Conservation (phyloP, 2,888 invertebrate species). For the Ormyrus thymus region DNA sequence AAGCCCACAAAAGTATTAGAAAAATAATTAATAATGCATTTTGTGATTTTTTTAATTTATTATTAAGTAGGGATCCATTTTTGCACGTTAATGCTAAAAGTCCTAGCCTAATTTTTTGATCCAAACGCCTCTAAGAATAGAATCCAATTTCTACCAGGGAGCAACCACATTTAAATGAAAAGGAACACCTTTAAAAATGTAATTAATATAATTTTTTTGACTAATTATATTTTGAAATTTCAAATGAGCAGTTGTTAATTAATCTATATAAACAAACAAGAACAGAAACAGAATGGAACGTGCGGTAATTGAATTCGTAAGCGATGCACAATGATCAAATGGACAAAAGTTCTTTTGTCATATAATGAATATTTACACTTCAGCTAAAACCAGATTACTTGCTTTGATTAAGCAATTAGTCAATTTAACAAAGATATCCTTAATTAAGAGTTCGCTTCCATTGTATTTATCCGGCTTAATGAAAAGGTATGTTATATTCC, state of each 20-base stretch:
- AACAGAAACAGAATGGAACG: slow-evolving; percentile 1
- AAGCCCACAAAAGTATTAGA: no score
- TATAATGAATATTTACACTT: slow-evolving; percentile 30
- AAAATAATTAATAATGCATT: not conserved
- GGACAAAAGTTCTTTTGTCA: slow-evolving; percentile 21
- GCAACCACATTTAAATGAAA: no score
- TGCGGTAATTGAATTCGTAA: slow-evolving; percentile 15
- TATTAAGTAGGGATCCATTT: no score
- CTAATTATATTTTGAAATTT: no score
- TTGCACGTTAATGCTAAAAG: no score
- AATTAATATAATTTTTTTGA: no score
- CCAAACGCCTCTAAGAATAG: no score
- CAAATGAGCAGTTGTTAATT: not conserved
- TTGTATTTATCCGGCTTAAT: slow-evolving; percentile 1
- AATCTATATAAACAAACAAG: not conserved
- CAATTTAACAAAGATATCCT: slow-evolving; percentile 27
- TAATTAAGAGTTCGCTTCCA: not conserved
- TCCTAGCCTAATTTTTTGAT: no score
- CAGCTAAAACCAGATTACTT: slow-evolving; percentile 14
- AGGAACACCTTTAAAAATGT: no score
- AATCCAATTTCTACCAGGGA: no score
- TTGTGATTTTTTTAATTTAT: not conserved
- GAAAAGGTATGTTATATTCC: not conserved
- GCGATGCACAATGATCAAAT: slow-evolving; percentile 17
- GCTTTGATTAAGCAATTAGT: slow-evolving; percentile 39